These are phyloP conservation scores for Microcebus murinus DNA, from an alignment of 2,113 vertebrate species.

Conservation along the genomic window DNA sequence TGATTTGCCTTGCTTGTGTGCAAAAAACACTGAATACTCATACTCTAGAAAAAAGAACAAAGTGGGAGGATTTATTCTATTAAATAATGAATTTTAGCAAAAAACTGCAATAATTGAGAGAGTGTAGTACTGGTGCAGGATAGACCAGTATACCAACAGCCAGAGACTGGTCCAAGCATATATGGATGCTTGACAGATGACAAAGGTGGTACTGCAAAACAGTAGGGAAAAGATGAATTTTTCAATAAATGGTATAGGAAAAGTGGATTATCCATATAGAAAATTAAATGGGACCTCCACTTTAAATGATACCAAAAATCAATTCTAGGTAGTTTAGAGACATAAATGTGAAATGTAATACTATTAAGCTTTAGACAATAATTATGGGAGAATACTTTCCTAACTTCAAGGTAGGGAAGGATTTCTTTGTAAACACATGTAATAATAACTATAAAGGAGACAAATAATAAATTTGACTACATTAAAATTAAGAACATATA, in stretches of 20 bases:
- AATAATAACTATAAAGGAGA: not conserved
- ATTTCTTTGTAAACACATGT: constrained; percentile 33
- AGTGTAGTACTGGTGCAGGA: not conserved
- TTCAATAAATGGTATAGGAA: not conserved
- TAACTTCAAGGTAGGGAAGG: constrained; percentile 1
- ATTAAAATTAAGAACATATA: not conserved
- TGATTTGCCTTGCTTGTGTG: not conserved
- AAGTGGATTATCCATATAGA: not conserved
- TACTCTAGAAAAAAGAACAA: not conserved
- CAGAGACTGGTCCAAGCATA: not conserved
- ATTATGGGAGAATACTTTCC: not conserved
- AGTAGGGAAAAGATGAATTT: constrained; percentile 6
- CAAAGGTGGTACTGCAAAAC: not conserved
- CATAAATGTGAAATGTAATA: not conserved
- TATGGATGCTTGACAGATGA: not conserved
- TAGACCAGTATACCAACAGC: not conserved
- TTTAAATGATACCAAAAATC: not conserved
- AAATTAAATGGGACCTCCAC: not conserved
- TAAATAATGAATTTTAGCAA: not conserved
- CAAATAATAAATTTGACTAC: not conserved
- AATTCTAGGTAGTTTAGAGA: constrained; percentile 22
- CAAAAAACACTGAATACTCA: not conserved
- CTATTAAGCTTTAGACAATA: not conserved
- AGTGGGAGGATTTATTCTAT: not conserved
- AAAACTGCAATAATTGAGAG: not conserved